These are phyloP conservation scores for Raja brachyura DNA, from an alignment of 2,113 vertebrate genomes.

Conservation along the genomic window DNA sequence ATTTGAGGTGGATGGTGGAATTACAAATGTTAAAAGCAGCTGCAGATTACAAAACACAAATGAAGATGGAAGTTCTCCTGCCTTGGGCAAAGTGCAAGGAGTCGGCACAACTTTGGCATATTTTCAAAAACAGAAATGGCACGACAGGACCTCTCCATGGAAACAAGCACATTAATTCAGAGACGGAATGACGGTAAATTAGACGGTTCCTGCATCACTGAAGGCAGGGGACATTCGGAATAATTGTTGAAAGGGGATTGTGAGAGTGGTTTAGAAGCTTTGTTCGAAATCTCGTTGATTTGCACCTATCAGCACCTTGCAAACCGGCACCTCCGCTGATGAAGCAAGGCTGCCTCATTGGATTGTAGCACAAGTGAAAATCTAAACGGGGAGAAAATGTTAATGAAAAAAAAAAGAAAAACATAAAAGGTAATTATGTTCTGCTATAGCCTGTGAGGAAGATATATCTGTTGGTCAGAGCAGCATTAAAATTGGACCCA, in stretches of 20 bases:
- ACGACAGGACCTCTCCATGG: background rate
- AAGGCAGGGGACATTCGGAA: background rate
- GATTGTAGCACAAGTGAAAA: background rate
- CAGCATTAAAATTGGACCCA: background rate
- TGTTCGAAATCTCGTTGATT: background rate
- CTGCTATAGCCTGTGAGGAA: background rate
- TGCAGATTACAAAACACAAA: background rate
- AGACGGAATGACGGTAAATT: background rate
- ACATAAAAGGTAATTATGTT: background rate
- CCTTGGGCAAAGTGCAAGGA: background rate
- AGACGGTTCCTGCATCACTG: background rate
- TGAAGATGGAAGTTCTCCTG: background rate
- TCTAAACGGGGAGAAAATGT: background rate
- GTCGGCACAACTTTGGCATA: background rate
- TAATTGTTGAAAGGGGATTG: background rate
- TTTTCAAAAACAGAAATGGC: background rate
- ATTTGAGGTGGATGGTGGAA: conserved; percentile 39
- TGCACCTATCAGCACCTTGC: background rate
- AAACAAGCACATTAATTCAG: background rate
- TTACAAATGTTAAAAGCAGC: background rate
- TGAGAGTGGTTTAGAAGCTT: background rate
- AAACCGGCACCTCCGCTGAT: background rate
- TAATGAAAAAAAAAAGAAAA: background rate
- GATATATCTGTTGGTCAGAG: background rate
- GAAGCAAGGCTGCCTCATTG: background rate